phyloP scores from a whole-genome alignment of 2,888 invertebrate genomes.

The Timema podura region DNA sequence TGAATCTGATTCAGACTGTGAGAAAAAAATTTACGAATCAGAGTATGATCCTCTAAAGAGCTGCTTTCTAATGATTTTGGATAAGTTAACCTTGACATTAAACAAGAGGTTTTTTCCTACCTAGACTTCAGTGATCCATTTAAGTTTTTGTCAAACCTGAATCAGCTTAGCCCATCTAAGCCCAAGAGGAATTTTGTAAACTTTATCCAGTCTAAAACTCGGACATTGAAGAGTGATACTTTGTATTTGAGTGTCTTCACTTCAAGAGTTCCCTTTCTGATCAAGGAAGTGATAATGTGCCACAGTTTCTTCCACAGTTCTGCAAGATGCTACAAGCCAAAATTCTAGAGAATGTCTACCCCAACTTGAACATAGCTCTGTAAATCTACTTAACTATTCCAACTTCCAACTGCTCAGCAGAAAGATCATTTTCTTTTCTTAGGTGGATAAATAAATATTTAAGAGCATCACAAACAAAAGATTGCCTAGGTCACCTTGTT shows the following conservation, averaged over 20 bases:
- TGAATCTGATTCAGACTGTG: neutral
- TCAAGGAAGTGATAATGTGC: neutral
- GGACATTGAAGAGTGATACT: neutral
- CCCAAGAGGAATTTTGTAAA: neutral
- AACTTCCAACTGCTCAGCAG: neutral
- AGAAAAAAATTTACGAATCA: neutral
- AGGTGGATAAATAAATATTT: neutral
- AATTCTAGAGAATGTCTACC: neutral
- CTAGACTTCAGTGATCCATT: neutral
- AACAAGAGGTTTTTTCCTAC: neutral
- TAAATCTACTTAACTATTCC: conserved; percentile 1
- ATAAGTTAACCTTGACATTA: neutral
- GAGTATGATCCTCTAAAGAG: too few species aligned
- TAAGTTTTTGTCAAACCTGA: neutral
- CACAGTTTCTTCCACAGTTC: neutral
- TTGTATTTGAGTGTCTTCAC: neutral
- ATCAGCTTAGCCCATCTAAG: conserved; percentile 3
- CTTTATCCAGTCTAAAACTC: neutral
- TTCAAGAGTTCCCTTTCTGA: neutral
- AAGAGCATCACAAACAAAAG: neutral
- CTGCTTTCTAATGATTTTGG: neutral
- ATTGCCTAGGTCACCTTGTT: neutral
- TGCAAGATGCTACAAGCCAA: conserved; percentile 7
- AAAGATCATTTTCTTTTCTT: neutral
- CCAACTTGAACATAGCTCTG: conserved; percentile 6